Base-by-base conservation (phyloP, 2,113 vertebrate genomes). In the Stigmatopora argus region DNA sequence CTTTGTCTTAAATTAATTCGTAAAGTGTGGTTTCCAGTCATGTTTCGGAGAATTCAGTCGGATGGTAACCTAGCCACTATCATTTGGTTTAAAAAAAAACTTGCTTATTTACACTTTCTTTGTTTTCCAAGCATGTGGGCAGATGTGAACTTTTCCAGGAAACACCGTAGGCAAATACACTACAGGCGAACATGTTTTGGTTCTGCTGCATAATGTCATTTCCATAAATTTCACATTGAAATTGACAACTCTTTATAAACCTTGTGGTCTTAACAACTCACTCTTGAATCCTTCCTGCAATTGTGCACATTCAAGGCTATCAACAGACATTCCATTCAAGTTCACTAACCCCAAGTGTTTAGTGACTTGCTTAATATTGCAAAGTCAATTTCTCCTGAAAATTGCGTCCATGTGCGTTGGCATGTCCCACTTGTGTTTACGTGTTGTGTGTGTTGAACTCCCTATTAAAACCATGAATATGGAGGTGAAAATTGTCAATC, bases 1-100 rank as follows among this genome's bases (percentile, higher is more conserved):
- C 63, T 79, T 52, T 31, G 51, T 88, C 67, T 58, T 91, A 75
- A 78, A 67, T 55, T 6, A 18, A 64, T 9, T 60, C 63, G 21
- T 41, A 51, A 64, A 38, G 14, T 48, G 10, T 34, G 47, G 19
- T 23, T 21, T n/a, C 51, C 52, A 14, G n/a, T 46, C 14, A 11
- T 62, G 12, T 44, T 64, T 51, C 17, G 35, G 9, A 71, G 23
- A 58, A 44, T 34, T 26, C 38, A 58, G 2, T 45, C 19, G 10
- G 61, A 4, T 53, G 19, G 12, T 23, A 15, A 18, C 14, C 45
- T 46, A 14, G 3, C 17, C 18, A 18, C 18, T 49, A 6, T 7
- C 15, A 17, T 15, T n/a, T 7, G 15, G 4, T 49, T n/a, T 49
- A 46, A 11, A 46, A 46, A 45, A 31, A 31, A 31, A 31, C 26